phyloP scores from a whole-genome alignment of 2,797 vertebrate species.

The Myotis daubentonii region DNA sequence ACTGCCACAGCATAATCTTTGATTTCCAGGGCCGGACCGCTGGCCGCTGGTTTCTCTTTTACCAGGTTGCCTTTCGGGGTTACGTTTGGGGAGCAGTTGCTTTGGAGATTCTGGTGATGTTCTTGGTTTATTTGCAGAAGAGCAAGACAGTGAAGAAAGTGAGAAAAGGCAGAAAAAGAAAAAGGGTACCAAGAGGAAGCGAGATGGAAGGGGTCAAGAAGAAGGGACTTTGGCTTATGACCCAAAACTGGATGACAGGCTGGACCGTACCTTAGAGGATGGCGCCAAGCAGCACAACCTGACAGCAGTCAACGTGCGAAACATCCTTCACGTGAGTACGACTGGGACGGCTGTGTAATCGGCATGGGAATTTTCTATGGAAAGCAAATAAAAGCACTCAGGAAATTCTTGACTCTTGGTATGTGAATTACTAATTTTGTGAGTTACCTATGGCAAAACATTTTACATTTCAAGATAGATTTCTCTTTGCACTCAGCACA shows the following conservation, averaged over 20 bases:
- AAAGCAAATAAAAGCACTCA: not conserved
- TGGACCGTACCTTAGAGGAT: conserved; percentile 93
- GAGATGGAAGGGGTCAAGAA: conserved; percentile 74
- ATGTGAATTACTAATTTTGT: not conserved
- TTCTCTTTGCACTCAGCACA: not conserved
- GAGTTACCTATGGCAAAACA: not conserved
- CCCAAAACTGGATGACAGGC: conserved; percentile 90
- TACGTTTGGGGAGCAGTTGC: not conserved
- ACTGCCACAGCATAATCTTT: not conserved
- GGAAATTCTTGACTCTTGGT: not conserved
- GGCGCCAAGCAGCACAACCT: conserved; percentile 95
- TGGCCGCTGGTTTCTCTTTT: not conserved
- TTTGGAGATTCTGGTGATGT: not conserved
- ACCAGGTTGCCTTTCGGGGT: not conserved
- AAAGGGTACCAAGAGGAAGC: conserved; percentile 83
- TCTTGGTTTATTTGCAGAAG: conserved; percentile 79
- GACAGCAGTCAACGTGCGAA: conserved; percentile 92
- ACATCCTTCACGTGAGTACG: conserved; percentile 94
- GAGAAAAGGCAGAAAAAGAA: conserved; percentile 82
- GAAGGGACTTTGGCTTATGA: conserved; percentile 82
- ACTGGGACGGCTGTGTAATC: accelerated
- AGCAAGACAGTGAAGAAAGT: conserved; percentile 80
- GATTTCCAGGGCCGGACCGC: not conserved
- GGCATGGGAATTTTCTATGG: not conserved
- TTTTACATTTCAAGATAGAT: not conserved